These are phyloP conservation scores for Eristalis arbustorum DNA, from an alignment of 2,888 invertebrate genomes.

Conservation along the genomic window DNA sequence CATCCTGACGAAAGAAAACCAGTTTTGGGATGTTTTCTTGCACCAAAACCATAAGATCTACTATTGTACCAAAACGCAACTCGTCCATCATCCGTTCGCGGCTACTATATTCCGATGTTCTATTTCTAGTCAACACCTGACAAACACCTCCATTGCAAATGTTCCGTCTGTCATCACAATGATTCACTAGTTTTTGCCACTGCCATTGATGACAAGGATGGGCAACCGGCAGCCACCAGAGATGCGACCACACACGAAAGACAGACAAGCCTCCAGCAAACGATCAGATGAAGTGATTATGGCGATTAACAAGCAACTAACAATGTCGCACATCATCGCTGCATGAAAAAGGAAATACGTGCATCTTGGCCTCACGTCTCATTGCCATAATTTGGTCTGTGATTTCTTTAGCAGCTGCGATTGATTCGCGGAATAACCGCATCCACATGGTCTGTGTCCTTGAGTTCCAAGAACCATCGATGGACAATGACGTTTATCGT, in stretches of 20 bases:
- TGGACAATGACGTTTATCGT: conserved; percentile 71
- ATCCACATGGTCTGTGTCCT: conserved; percentile 1
- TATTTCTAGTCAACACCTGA: background rate
- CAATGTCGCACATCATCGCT: conserved; percentile 19
- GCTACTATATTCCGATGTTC: background rate
- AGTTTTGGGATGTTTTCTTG: too few species aligned
- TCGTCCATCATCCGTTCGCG: background rate
- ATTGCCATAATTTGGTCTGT: background rate
- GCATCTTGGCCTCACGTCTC: background rate
- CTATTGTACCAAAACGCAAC: background rate
- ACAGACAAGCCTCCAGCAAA: background rate
- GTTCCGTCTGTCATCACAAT: background rate
- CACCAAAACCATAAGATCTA: background rate
- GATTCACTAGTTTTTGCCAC: background rate
- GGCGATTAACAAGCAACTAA: conserved; percentile 22
- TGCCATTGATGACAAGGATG: background rate
- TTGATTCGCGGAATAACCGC: conserved; percentile 18
- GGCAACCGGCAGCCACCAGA: background rate
- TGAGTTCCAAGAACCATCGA: background rate
- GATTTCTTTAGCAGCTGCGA: conserved; percentile 3
- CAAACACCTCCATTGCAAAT: background rate
- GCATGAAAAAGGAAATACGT: conserved; percentile 14
- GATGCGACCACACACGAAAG: background rate
- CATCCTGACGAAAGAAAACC: too few species aligned
- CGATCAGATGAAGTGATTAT: conserved; percentile 41